Evolutionary conservation across 2,888 invertebrate genomes (phyloP).

Genomic region (Euplexia lucipara): DNA sequence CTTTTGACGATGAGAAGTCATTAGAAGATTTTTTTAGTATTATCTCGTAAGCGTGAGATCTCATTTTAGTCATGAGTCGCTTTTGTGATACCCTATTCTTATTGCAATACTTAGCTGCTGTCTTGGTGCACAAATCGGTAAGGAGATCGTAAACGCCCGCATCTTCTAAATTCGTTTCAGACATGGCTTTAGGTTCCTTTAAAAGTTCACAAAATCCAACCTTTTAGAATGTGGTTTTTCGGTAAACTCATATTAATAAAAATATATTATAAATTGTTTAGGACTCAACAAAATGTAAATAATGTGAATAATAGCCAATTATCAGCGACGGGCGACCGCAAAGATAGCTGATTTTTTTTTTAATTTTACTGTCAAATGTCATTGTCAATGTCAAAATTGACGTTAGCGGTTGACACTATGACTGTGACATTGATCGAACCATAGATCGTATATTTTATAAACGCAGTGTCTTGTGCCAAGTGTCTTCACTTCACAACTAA

Average conservation of each 20-base stretch:
- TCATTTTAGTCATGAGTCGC: conserved; percentile 78
- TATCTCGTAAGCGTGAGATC: conserved; percentile 84
- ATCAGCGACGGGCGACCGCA: not conserved
- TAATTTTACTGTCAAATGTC: not conserved
- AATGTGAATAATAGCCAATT: not conserved
- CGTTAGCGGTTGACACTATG: too few species aligned
- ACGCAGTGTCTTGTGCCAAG: too few species aligned
- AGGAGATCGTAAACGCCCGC: conserved; percentile 82
- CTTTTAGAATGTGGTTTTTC: not conserved
- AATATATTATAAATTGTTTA: not conserved
- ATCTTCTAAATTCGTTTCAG: conserved; percentile 65
- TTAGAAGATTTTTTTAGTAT: conserved; percentile 81
- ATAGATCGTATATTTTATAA: too few species aligned
- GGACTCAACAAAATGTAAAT: not conserved
- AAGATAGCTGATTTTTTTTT: not conserved
- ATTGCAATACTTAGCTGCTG: conserved; percentile 76
- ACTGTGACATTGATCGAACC: too few species aligned
- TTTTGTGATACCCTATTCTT: conserved; percentile 79
- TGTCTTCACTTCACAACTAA: too few species aligned
- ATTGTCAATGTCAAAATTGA: too few species aligned
- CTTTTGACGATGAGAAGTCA: conserved; percentile 68
- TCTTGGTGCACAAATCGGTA: conserved; percentile 82
- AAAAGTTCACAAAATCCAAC: not conserved
- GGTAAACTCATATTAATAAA: conserved; percentile 1
- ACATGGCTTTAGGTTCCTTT: conserved; percentile 37